Evolutionary conservation across 2,888 invertebrate species (phyloP).

Genomic region (Epirrhoe tristata): DNA sequence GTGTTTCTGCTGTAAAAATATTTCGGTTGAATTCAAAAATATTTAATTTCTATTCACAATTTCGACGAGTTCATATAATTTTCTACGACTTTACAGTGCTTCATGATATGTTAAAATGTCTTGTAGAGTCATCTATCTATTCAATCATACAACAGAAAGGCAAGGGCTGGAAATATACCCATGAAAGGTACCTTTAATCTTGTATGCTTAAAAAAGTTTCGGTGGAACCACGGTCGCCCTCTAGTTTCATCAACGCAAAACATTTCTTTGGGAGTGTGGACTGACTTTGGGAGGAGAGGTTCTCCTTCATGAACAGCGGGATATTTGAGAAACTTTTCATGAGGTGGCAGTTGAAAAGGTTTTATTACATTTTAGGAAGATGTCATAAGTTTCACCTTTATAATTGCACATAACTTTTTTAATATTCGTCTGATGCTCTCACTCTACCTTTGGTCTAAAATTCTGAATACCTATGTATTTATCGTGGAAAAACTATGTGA

Average conservation of each 20-base stretch:
- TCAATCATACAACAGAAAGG: not conserved
- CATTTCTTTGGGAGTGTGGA: not conserved
- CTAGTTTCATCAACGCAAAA: conserved; percentile 5
- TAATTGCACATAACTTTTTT: too few species aligned
- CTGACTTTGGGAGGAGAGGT: not conserved
- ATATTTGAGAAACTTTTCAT: conserved; percentile 9
- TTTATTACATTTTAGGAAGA: not conserved
- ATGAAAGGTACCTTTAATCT: not conserved
- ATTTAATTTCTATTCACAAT: too few species aligned
- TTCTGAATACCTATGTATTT: too few species aligned
- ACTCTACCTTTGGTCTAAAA: too few species aligned
- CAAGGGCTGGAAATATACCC: not conserved
- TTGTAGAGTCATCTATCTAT: too few species aligned
- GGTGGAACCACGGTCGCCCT: conserved; percentile 4
- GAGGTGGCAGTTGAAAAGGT: not conserved
- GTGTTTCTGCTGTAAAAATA: too few species aligned
- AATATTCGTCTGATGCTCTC: too few species aligned
- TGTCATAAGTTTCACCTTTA: not conserved
- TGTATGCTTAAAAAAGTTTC: not conserved
- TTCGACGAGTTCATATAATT: too few species aligned
- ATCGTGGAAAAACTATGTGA: too few species aligned
- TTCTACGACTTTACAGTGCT: too few species aligned
- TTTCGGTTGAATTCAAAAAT: too few species aligned
- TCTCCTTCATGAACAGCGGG: not conserved
- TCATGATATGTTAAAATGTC: too few species aligned